A percentile compares a stretch with the other conserved stretches of the same genome.
Conservation (phyloP, 2,113 vertebrate genomes). For the Ailuropoda melanoleuca region DNA sequence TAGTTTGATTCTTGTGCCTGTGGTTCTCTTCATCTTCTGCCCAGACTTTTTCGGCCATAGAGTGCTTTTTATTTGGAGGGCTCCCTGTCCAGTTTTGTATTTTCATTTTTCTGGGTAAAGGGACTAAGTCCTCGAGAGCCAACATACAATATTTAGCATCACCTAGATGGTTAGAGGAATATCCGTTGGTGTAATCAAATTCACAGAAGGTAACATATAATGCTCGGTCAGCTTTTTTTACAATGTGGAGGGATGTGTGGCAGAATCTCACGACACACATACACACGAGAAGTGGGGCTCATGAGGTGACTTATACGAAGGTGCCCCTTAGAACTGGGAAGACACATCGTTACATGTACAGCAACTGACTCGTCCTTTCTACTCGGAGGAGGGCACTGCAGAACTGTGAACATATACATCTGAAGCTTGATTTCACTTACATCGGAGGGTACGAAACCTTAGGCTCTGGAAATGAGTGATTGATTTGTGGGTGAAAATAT, state of each 20-base stretch:
- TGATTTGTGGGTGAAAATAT: not conserved
- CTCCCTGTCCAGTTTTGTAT: not conserved
- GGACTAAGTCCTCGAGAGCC: not conserved
- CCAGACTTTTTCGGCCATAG: not conserved
- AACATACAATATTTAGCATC: not conserved
- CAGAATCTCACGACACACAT: not conserved
- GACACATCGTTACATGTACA: too few relatives aligned
- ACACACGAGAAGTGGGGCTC: not conserved
- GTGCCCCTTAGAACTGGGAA: not conserved
- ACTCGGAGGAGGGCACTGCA: not conserved
- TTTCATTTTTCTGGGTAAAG: not conserved
- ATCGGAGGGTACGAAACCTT: not conserved
- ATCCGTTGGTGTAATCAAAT: not conserved
- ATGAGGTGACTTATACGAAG: too few relatives aligned
- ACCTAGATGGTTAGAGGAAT: not conserved
- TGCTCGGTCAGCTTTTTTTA: not conserved
- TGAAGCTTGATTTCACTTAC: not conserved
- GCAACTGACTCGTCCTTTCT: not conserved
- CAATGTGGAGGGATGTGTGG: not conserved
- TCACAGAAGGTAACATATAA: not conserved
- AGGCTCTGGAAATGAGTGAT: not conserved
- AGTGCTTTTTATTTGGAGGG: not conserved
- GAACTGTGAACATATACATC: not conserved
- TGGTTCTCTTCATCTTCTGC: not conserved
- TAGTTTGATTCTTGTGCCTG: not conserved